These are phyloP conservation scores for Akabosia matsudoensis DNA, from an alignment of 1,140 invertebrate genomes.

Conservation along the genomic window DNA sequence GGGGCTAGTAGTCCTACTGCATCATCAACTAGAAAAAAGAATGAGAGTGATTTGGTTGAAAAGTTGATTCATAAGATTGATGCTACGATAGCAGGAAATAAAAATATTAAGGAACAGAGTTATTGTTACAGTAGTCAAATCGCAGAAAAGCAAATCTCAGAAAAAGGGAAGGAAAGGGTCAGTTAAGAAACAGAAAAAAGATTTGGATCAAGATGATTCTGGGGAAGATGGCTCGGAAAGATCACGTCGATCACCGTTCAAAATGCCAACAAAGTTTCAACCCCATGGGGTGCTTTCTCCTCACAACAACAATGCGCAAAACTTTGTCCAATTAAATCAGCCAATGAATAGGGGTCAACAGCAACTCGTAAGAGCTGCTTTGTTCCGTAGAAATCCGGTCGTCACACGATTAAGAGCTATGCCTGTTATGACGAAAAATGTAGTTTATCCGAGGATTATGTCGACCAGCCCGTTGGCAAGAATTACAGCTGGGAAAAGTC, in stretches of 20 bases:
- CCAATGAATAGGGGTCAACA: background rate
- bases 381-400: background rate
- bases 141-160: background rate
- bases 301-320: background rate
- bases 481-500: background rate
- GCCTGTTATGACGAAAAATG: background rate
- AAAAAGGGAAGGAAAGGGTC: too few species aligned
- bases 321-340: background rate
- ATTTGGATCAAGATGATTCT: conserved; percentile 2
- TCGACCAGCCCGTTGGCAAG: background rate
- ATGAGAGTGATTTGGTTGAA: background rate
- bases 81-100: conserved; percentile 8
- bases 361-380: background rate
- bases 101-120: conserved; percentile 13
- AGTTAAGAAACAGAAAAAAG: background rate
- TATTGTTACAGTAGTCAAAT: background rate
- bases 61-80: conserved; percentile 3
- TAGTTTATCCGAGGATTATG: background rate
- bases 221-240: background rate
- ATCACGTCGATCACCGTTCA: conserved; percentile 16
- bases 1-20: too few species aligned
- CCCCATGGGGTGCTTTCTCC: background rate
- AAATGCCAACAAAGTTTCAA: background rate
- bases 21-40: background rate
- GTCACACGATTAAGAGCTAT: background rate